Percentiles rank a stretch among this genome's conserved stretches.
phyloP scores from a whole-genome alignment of 1,140 invertebrate species.

The Musca domestica region DNA sequence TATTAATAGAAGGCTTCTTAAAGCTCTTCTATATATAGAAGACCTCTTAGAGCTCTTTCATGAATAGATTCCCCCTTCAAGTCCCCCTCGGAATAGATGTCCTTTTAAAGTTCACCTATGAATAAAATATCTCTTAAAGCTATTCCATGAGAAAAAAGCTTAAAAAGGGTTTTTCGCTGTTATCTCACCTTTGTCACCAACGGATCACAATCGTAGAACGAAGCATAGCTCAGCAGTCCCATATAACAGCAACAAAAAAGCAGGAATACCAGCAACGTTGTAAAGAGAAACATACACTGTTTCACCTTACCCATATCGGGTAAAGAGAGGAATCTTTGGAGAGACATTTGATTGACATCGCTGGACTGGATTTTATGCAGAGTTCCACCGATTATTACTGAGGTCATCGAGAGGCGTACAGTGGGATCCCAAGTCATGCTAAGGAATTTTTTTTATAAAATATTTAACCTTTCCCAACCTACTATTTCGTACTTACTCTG shows the following conservation, averaged over 20 bases:
- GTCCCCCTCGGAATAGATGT: too few species aligned
- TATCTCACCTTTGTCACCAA: constrained; percentile 57
- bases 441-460: constrained; percentile 35
- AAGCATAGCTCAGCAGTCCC: constrained; percentile 76
- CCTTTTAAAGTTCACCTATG: too few species aligned
- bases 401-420: constrained; percentile 74
- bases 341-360: constrained; percentile 79
- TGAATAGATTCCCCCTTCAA: too few species aligned
- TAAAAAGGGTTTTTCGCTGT: constrained; percentile 34
- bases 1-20: too few species aligned
- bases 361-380: constrained; percentile 84
- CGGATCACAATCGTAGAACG: constrained; percentile 76
- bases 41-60: too few species aligned
- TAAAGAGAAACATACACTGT: constrained; percentile 60
- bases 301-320: constrained; percentile 42
- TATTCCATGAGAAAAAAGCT: constrained; percentile 26
- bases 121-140: constrained; percentile 9
- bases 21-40: too few species aligned
- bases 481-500: constrained; percentile 61
- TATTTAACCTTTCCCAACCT: constrained; percentile 11
- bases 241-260: constrained; percentile 68
- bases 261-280: constrained; percentile 61
- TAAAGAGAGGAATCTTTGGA: constrained; percentile 72
- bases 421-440: constrained; percentile 71
- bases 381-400: constrained; percentile 75